A percentile compares a stretch with the other conserved stretches of the same genome.
phyloP scores from a whole-genome alignment of 2,888 invertebrate species.

The Lithophane semibrunnea region DNA sequence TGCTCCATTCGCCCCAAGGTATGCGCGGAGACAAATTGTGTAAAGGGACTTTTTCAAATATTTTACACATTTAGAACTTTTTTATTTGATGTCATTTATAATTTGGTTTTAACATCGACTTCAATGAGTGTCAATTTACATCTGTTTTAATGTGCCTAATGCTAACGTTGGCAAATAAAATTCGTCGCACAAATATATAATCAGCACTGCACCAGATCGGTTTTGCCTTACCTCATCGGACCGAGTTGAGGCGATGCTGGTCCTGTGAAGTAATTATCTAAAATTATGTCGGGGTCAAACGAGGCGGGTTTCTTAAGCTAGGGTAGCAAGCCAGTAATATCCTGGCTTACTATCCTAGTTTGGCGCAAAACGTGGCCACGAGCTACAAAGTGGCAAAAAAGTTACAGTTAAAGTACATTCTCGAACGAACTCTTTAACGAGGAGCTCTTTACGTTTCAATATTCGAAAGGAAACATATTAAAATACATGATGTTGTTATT shows the following conservation, averaged over 20 bases:
- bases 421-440: not conserved
- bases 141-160: not conserved
- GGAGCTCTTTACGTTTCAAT: not conserved
- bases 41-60: not conserved
- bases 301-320: too few relatives aligned
- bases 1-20: constrained; percentile 14
- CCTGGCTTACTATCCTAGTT: too few relatives aligned
- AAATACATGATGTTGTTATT: constrained; percentile 4
- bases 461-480: constrained; percentile 3
- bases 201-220: not conserved
- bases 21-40: constrained; percentile 14
- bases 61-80: not conserved
- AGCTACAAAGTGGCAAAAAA: too few relatives aligned
- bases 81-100: not conserved
- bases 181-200: not conserved
- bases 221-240: not conserved
- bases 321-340: too few relatives aligned
- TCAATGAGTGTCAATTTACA: not conserved
- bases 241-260: not conserved
- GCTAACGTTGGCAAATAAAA: not conserved
- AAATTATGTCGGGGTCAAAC: too few relatives aligned
- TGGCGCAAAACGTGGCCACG: too few relatives aligned
- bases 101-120: not conserved
- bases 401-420: not conserved
- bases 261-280: not conserved